These are phyloP conservation scores for Pammene aurita DNA, from an alignment of 2,888 invertebrate species.

Conservation along the genomic window DNA sequence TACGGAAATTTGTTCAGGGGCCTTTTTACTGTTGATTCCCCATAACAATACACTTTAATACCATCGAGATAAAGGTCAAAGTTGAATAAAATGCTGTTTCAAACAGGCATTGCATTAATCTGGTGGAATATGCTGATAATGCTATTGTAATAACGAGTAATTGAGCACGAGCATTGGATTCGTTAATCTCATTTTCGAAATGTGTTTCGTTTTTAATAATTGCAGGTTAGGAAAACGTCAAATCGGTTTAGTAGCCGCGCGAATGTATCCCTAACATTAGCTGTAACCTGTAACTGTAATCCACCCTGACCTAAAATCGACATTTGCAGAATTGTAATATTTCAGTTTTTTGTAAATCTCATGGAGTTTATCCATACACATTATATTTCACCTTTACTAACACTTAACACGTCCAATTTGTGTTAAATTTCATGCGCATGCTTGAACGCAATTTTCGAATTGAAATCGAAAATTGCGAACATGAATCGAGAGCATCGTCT, in stretches of 20 bases:
- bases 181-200: conserved; percentile 65
- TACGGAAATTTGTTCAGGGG: conserved; percentile 34
- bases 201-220: conserved; percentile 54
- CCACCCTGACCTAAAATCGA: neutral
- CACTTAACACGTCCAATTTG: conserved; percentile 38
- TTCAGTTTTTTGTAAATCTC: neutral
- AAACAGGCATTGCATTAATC: conserved; percentile 43
- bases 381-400: conserved; percentile 39
- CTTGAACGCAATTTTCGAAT: conserved; percentile 61
- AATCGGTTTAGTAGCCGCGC: conserved; percentile 33
- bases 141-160: conserved; percentile 67
- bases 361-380: conserved; percentile 1
- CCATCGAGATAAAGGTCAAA: conserved; percentile 47
- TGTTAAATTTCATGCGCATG: conserved; percentile 42
- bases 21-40: conserved; percentile 19
- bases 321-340: neutral
- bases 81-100: conserved; percentile 47
- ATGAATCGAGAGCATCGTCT: conserved; percentile 64
- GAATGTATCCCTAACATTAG: conserved; percentile 28
- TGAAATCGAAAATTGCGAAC: conserved; percentile 73
- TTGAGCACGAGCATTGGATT: conserved; percentile 63
- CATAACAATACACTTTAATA: conserved; percentile 43
- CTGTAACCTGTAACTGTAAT: conserved; percentile 14
- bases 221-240: conserved; percentile 40
- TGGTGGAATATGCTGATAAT: conserved; percentile 58